phyloP scores from a whole-genome alignment of 2,113 vertebrate genomes.

The Oryzias javanicus region DNA sequence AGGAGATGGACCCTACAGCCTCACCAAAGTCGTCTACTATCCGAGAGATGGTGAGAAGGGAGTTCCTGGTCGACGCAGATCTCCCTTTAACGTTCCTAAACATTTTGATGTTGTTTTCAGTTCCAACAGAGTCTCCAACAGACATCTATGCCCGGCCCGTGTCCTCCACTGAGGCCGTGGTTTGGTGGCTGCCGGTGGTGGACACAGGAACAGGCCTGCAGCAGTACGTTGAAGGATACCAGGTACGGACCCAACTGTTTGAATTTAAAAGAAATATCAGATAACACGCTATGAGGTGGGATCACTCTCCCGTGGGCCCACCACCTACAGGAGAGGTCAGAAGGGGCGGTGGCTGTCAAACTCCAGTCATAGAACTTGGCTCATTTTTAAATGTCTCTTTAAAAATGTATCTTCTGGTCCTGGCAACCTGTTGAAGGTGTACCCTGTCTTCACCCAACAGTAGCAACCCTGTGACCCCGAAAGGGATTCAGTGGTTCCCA shows the following conservation, averaged over 20 bases:
- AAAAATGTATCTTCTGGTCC: too few species aligned
- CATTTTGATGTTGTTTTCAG: slow-evolving; percentile 26
- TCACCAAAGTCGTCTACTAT: slow-evolving; percentile 87
- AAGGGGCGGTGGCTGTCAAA: too few species aligned
- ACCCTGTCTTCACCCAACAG: too few species aligned
- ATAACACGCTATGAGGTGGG: too few species aligned
- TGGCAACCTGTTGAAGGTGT: too few species aligned
- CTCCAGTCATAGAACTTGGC: too few species aligned
- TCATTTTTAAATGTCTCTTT: too few species aligned
- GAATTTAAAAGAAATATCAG: too few species aligned
- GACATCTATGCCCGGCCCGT: slow-evolving; percentile 84
- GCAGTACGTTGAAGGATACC: slow-evolving; percentile 92
- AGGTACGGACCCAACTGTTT: slow-evolving; percentile 41
- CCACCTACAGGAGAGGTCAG: too few species aligned
- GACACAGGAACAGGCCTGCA: slow-evolving; percentile 72
- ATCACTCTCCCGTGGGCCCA: too few species aligned
- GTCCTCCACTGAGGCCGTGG: slow-evolving; percentile 89
- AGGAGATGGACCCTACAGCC: slow-evolving; percentile 92
- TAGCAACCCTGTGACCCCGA: too few species aligned
- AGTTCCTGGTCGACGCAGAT: background rate
- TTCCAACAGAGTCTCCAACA: slow-evolving; percentile 82
- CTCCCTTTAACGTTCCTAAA: background rate
- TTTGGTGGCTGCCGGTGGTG: slow-evolving; percentile 90
- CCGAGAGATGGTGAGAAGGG: slow-evolving; percentile 84
- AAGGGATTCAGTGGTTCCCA: too few species aligned